Base-by-base conservation (phyloP, 2,797 vertebrate species). In the Chaetodon trifasciatus region DNA sequence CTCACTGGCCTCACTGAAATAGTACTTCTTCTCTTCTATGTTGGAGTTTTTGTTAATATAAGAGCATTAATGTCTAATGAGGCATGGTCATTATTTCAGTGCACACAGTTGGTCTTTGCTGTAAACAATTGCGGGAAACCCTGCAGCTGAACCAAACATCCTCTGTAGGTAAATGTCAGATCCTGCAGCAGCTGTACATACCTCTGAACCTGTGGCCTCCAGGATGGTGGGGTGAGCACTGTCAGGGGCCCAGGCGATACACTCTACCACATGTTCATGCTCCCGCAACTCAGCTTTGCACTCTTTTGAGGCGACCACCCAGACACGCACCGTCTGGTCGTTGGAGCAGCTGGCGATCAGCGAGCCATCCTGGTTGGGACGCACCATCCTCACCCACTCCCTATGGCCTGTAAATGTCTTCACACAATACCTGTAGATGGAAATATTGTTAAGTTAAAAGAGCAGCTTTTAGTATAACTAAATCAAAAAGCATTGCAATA, bases 301-400 rank as follows among this genome's bases (percentile, higher is more conserved):
- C 75, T 99, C 98, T 91, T 99, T 99, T 0, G 98, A 97, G 44
- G 97, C 97, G 65, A 97, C 97, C 76, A 98, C 98, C 98, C 98
- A 99, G 76, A 99, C 98, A 0, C 98, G 97, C 86, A 99, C 98
- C 0, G 98, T 99, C 96, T 99, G 98, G 95, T 99, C 98, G 53
- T 99, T 99, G 86, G 98, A 99, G 92, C 98, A 98, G 91, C 98
- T 99, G 93, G 98, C 98, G 81, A 99, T 96, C 93, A 99, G 94
- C 2, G 98, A 98, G 93, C 98, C 98, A 6, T 99, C 98, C 94
- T 99, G 98, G 93, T 99, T 99, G 88, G 98, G 98, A 79, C 98
- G 96, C 83, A 99, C 98, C 98, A 99, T 99, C 91, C 98, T 98
- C 88, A 99, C 98, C 98, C 98, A 99, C 89, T 99, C 98, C 96